phyloP scores from a whole-genome alignment of 2,888 invertebrate species.

The Pseudolycoriella hygida region DNA sequence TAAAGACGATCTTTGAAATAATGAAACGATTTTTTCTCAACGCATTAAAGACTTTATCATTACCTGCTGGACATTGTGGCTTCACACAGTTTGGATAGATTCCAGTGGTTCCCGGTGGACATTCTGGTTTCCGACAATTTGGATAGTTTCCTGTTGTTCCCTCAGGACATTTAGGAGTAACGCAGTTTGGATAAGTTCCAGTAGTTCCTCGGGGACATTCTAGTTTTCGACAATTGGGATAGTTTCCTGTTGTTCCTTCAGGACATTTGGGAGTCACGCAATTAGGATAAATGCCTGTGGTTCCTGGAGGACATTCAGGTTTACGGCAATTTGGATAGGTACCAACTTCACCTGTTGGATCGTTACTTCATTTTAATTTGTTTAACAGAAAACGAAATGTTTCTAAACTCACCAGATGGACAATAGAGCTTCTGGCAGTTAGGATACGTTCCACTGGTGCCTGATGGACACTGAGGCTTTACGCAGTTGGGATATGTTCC shows the following conservation, averaged over 20 bases:
- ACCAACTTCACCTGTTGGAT: not conserved
- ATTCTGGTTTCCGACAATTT: constrained; percentile 1
- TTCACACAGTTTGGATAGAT: constrained; percentile 1
- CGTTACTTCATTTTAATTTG: too few species aligned
- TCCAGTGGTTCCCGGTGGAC: constrained; percentile 1
- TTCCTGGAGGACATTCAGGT: constrained; percentile 4
- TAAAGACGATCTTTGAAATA: too few species aligned
- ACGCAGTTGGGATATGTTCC: not conserved
- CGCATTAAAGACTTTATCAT: too few species aligned
- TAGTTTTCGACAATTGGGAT: not conserved
- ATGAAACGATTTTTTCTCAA: too few species aligned
- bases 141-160: constrained; percentile 1
- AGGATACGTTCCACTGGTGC: not conserved
- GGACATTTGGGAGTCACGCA: too few species aligned
- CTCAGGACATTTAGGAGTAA: too few species aligned
- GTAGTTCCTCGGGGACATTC: not conserved
- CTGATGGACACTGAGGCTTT: constrained; percentile 1
- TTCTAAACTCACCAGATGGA: not conserved
- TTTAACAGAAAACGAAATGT: too few species aligned
- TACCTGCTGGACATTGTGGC: not conserved
- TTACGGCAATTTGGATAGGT: constrained; percentile 3
- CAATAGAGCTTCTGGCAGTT: constrained; percentile 1
- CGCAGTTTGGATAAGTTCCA: too few species aligned
- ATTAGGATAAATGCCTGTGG: too few species aligned
- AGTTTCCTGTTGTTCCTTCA: constrained; percentile 2